phyloP scores from a whole-genome alignment of 1,140 invertebrate species.

The Homalodisca vitripennis region DNA sequence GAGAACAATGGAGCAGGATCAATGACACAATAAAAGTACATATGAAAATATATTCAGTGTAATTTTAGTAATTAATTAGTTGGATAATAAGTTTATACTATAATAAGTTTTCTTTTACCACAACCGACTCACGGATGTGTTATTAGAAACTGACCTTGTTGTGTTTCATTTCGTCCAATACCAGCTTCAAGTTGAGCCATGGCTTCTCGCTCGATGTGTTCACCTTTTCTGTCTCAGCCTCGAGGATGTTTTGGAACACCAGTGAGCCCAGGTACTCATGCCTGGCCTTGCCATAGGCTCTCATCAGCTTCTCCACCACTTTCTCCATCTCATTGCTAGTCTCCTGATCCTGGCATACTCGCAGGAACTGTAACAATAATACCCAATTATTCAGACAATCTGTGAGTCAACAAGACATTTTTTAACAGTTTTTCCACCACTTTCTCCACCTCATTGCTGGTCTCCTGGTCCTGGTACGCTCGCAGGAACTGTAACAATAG shows the following conservation, averaged over 20 bases:
- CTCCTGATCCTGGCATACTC: slow-evolving; percentile 9
- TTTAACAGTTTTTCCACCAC: background rate
- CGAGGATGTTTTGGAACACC: background rate
- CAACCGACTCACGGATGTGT: background rate
- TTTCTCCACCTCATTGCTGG: background rate
- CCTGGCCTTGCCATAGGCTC: background rate
- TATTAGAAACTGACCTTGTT: slow-evolving; percentile 8
- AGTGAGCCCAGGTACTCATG: background rate
- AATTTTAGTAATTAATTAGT: too few relatives aligned
- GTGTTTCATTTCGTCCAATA: slow-evolving; percentile 16
- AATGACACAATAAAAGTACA: too few relatives aligned
- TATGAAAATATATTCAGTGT: too few relatives aligned
- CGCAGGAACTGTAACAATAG: slow-evolving; percentile 10
- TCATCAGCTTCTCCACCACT: background rate
- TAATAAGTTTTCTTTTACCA: too few relatives aligned
- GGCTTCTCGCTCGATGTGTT: background rate
- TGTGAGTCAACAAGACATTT: too few relatives aligned
- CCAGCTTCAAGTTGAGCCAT: slow-evolving; percentile 8
- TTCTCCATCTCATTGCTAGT: slow-evolving; percentile 1
- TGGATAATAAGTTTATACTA: too few relatives aligned
- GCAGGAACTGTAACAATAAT: slow-evolving; percentile 5
- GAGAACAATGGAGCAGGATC: too few relatives aligned
- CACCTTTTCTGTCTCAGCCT: background rate
- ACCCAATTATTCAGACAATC: too few relatives aligned
- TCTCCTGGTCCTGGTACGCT: slow-evolving; percentile 3